Conservation (phyloP, 2,797 vertebrate genomes). For the Liparis tanakae region DNA sequence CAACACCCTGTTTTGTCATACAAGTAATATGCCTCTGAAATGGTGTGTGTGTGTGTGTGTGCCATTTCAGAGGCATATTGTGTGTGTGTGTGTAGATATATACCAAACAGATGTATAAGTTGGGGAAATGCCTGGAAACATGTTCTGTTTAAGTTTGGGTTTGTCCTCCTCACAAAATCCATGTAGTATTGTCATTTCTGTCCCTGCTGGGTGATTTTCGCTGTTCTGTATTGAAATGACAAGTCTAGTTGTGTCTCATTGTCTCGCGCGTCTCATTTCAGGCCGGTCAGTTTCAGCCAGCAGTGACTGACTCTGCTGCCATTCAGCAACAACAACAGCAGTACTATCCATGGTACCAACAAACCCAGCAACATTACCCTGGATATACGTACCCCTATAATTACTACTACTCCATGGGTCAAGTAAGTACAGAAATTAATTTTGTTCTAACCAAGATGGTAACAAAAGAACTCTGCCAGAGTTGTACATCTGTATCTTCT, state of each 20-base stretch:
- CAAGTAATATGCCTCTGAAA: not conserved
- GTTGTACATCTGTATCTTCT: not conserved
- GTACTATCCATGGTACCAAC: conserved; percentile 89
- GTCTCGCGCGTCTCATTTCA: conserved; percentile 51
- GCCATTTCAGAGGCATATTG: too few species aligned
- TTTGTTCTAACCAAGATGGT: not conserved
- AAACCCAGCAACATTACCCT: conserved; percentile 86
- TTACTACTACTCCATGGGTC: conserved; percentile 86
- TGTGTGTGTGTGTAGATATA: too few species aligned
- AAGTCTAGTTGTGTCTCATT: conserved; percentile 9
- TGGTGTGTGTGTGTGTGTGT: too few species aligned
- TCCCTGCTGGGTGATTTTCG: not conserved
- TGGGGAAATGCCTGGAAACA: not conserved
- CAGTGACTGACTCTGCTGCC: conserved; percentile 79
- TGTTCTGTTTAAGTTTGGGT: not conserved
- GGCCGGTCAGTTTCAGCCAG: conserved; percentile 82
- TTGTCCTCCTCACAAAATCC: not conserved
- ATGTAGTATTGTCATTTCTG: not conserved
- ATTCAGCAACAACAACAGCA: conserved; percentile 81
- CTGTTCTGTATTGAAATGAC: conserved; percentile 2
- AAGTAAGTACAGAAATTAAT: conserved; percentile 64
- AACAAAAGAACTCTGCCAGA: not conserved
- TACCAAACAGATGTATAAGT: not conserved
- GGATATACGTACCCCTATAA: conserved; percentile 89
- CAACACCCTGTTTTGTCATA: not conserved